These are phyloP conservation scores for Phalacrocorax pelagicus DNA, from an alignment of 2,113 vertebrate genomes.

Conservation along the genomic window DNA sequence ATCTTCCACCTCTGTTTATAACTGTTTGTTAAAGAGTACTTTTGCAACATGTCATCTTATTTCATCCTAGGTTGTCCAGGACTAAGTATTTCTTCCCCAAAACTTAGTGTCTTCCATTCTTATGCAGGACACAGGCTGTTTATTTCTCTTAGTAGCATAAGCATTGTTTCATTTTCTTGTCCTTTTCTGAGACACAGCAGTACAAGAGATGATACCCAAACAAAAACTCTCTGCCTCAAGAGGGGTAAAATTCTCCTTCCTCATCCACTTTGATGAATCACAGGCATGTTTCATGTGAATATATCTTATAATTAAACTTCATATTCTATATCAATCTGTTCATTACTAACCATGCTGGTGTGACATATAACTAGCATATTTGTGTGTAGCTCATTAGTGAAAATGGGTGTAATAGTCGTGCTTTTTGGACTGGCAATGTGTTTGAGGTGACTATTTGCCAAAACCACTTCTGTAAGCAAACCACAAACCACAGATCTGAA, in stretches of 20 bases:
- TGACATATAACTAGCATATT: neutral
- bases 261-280: neutral
- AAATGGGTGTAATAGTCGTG: neutral
- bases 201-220: neutral
- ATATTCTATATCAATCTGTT: neutral
- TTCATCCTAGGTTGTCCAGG: neutral
- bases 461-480: neutral
- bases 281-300: neutral
- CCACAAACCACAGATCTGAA: neutral
- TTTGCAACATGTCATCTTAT: neutral
- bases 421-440: neutral
- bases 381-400: neutral
- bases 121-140: neutral
- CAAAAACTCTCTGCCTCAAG: neutral
- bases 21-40: neutral
- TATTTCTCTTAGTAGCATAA: neutral
- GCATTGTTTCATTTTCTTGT: neutral
- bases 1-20: neutral
- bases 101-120: neutral
- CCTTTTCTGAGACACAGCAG: neutral
- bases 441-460: neutral
- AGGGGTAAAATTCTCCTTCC: neutral
- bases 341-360: neutral
- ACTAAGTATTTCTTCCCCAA: neutral
- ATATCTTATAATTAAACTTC: neutral